Evolutionary conservation across 2,888 invertebrate genomes (phyloP).

Genomic region (Amitus sp.): DNA sequence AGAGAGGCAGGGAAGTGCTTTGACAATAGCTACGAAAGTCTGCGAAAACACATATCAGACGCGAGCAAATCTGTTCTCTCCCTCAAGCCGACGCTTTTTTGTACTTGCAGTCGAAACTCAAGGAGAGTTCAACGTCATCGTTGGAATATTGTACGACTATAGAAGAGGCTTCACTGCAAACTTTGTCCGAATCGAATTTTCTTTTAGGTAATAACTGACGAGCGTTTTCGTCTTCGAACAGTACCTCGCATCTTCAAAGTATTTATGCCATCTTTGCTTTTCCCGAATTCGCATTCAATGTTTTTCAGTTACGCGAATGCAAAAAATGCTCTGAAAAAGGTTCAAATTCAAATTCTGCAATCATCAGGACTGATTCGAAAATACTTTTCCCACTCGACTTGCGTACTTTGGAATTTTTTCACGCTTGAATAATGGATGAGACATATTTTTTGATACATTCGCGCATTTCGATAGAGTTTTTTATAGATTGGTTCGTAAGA

Average conservation of each 20-base stretch:
- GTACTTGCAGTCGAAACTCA: conserved; percentile 2
- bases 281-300: conserved; percentile 36
- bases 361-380: conserved; percentile 32
- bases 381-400: background rate
- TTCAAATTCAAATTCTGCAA: too few relatives aligned
- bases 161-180: background rate
- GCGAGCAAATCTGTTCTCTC: conserved; percentile 7
- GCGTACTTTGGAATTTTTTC: background rate
- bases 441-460: background rate
- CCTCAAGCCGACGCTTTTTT: conserved; percentile 8
- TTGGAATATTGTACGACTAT: background rate
- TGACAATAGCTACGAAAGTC: conserved; percentile 30
- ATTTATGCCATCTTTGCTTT: conserved; percentile 36
- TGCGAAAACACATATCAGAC: conserved; percentile 35
- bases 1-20: conserved; percentile 3
- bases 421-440: background rate
- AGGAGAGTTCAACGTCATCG: background rate
- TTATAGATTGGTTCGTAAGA: background rate
- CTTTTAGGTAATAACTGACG: conserved; percentile 7
- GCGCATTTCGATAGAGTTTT: background rate
- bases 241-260: conserved; percentile 34
- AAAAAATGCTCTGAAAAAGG: conserved; percentile 25
- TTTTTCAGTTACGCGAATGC: conserved; percentile 38
- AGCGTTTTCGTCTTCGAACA: conserved; percentile 18
- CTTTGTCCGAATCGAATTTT: background rate